A percentile compares a stretch with the other conserved stretches of the same genome.
phyloP scores from a whole-genome alignment of 2,113 vertebrate genomes.

The Phylloscopus trochiloides region DNA sequence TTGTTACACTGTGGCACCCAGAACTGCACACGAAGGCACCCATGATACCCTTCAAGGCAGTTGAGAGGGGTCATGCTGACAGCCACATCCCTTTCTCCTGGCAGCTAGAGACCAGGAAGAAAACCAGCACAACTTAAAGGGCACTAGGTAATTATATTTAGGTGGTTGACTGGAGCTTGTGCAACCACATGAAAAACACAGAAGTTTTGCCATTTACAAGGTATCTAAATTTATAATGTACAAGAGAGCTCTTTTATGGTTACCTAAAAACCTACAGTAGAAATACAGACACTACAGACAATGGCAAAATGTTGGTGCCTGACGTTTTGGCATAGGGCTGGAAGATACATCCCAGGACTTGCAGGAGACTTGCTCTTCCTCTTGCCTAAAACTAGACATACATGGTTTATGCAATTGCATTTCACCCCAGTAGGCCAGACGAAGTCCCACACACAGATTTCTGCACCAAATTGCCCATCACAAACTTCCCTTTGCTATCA shows the following conservation, averaged over 20 bases:
- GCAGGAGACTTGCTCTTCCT: background rate
- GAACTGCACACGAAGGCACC: accelerated
- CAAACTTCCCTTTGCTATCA: background rate
- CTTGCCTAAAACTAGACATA: background rate
- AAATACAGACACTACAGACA: background rate
- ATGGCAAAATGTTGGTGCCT: background rate
- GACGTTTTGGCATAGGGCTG: background rate
- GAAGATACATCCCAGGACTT: accelerated
- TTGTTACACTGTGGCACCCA: background rate
- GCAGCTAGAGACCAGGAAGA: background rate
- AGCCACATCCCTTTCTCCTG: background rate
- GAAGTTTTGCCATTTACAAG: background rate
- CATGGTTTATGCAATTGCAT: background rate
- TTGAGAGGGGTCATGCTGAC: background rate
- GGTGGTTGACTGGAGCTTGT: background rate
- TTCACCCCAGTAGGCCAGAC: background rate
- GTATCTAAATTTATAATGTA: background rate
- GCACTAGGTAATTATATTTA: background rate
- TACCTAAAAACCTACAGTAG: background rate
- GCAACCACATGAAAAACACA: background rate
- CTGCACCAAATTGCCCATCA: background rate
- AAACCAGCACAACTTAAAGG: background rate
- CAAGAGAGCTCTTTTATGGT: background rate
- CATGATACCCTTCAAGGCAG: accelerated
- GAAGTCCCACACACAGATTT: background rate